phyloP scores from a whole-genome alignment of 2,113 vertebrate genomes.

The Egretta garzetta region DNA sequence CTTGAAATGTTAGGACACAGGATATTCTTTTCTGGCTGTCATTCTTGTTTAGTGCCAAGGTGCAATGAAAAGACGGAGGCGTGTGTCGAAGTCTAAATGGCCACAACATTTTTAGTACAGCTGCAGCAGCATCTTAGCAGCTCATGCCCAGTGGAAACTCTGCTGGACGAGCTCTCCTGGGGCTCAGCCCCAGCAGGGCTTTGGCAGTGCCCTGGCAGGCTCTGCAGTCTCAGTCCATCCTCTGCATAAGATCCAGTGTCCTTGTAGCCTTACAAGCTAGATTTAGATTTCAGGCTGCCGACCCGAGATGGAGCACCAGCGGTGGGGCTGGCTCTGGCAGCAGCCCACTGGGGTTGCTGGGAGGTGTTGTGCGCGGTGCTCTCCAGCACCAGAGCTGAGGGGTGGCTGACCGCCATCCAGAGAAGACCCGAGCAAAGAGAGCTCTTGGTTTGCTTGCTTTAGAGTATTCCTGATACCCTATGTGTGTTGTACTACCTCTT shows the following conservation, averaged over 20 bases:
- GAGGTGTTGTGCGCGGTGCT: rapidly evolving
- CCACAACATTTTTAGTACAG: rapidly evolving
- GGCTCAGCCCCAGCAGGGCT: background rate
- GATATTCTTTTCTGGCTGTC: background rate
- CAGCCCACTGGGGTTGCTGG: background rate
- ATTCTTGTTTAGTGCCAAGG: background rate
- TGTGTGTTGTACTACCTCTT: background rate
- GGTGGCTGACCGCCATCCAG: rapidly evolving
- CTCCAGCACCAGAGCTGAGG: too few relatives aligned
- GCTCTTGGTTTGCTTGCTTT: background rate
- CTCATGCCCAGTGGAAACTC: too few relatives aligned
- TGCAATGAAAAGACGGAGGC: background rate
- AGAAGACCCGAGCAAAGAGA: rapidly evolving
- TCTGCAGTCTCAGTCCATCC: background rate
- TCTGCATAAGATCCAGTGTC: background rate
- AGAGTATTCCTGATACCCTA: rapidly evolving
- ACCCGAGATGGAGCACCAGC: background rate
- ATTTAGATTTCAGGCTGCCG: background rate
- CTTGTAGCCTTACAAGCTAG: rapidly evolving
- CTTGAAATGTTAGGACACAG: rapidly evolving
- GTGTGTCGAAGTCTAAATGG: background rate
- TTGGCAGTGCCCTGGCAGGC: background rate
- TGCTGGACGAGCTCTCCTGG: background rate
- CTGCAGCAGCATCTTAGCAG: too few relatives aligned
- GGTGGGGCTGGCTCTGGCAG: background rate